Evolutionary conservation across 2,113 vertebrate species (phyloP).

Genomic region (Smithornis capensis): DNA sequence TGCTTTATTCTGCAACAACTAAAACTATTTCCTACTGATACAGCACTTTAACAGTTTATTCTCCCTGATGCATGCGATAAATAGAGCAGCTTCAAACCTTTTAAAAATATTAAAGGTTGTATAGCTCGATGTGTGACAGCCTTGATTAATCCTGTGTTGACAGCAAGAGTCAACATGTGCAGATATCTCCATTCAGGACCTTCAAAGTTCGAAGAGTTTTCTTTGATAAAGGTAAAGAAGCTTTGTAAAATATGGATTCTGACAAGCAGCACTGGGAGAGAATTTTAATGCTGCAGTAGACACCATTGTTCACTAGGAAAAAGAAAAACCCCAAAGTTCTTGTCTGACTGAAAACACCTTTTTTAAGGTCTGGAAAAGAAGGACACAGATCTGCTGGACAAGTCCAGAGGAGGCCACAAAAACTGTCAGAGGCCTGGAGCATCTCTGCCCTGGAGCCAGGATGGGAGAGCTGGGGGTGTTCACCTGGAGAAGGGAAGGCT

Average conservation of each 20-base stretch:
- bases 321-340: not conserved
- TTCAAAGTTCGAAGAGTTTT: conserved; percentile 64
- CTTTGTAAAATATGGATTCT: conserved; percentile 27
- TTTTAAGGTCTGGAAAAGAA: not conserved
- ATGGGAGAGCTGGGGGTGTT: not conserved
- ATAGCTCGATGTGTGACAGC: conserved; percentile 55
- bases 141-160: conserved; percentile 72
- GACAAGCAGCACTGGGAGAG: conserved; percentile 23
- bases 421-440: not conserved
- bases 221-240: conserved; percentile 68
- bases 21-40: conserved; percentile 24
- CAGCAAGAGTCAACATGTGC: conserved; percentile 25
- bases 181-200: conserved; percentile 45
- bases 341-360: not conserved
- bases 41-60: conserved; percentile 54
- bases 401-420: not conserved
- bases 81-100: conserved; percentile 63
- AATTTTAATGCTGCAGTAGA: conserved; percentile 15
- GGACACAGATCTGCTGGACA: not conserved
- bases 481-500: not conserved
- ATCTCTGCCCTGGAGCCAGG: not conserved
- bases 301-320: not conserved
- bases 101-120: conserved; percentile 72
- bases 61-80: conserved; percentile 57
- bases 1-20: conserved; percentile 3